Base-by-base conservation (phyloP, 2,888 invertebrate species). In the Choreutis nemorana region DNA sequence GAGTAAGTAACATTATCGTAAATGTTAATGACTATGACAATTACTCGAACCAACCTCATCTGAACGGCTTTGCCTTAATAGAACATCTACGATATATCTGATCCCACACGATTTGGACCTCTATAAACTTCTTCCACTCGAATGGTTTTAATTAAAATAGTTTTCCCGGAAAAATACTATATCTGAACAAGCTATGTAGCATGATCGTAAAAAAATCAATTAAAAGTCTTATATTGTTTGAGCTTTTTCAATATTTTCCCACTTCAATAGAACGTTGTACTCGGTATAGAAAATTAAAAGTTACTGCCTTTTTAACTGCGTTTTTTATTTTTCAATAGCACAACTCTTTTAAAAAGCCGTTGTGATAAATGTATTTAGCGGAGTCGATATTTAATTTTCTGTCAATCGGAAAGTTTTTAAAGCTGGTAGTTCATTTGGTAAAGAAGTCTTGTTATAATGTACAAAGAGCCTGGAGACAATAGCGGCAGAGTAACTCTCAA, bases 11-110 rank as follows among this genome's bases (percentile, higher is more conserved):
- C 62, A 66, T 71, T 72, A 70, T 70, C 75, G 70, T 77, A 75
- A 78, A 77, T 64, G 70, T 71, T 78, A 77, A 77, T 71, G 72
- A 64, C 54, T 50, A 59, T 51, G 63, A 64, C 72, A 67, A 75
- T 75, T 73, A 75, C 70, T 52, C 54, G 45, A 50, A 53, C 50
- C 50, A 59, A 62, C 62, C 61, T 50, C 55, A 58, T 58, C 52
- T 55, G 54, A 54, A 58, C 55, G 47, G 49, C 44, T 48, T 50
- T 55, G 37, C 53, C 53, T 50, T 59, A 61, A 67, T 66, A 57
- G 63, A 63, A 65, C 64, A 65, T 61, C 66, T 60, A 59, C 63
- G 61, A 70, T 71, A 61, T 62, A 64, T 64, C 53, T 60, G 50
- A 42, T 42, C 44, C 46, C 54, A 50, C 51, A 55, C 63, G 61